These are phyloP conservation scores for Tragelaphus oryx DNA, from an alignment of 2,797 vertebrate species.

Conservation along the genomic window DNA sequence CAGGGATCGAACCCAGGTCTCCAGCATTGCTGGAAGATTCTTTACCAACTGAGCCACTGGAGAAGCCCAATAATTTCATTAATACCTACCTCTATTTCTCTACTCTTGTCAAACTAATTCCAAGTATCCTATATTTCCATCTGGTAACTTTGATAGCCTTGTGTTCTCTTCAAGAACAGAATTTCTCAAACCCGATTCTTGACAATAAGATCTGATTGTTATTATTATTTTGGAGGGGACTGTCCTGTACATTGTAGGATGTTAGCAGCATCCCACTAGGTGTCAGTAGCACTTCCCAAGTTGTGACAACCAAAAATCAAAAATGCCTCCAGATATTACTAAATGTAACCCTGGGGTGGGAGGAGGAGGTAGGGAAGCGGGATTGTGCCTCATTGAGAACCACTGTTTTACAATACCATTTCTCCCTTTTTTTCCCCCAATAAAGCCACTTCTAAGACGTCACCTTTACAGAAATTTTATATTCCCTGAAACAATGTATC, in stretches of 20 bases:
- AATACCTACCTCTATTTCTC: background rate
- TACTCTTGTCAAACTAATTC: background rate
- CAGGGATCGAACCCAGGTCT: background rate
- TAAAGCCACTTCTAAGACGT: background rate
- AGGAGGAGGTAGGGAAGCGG: rapidly evolving
- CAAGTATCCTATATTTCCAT: background rate
- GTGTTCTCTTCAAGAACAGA: background rate
- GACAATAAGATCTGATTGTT: background rate
- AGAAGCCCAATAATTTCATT: background rate
- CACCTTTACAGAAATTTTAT: background rate
- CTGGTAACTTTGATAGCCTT: background rate
- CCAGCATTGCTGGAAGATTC: background rate
- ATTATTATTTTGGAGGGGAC: background rate
- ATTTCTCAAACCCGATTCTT: background rate
- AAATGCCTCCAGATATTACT: background rate
- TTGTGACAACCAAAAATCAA: background rate
- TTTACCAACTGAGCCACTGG: background rate
- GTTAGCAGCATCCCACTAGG: background rate
- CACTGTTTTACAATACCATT: background rate
- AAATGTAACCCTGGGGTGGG: background rate
- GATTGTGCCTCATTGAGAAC: background rate
- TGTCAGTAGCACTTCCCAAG: background rate
- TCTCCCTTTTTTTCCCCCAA: background rate
- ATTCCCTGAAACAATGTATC: background rate
- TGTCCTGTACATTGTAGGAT: background rate